Conservation (phyloP, 1,140 invertebrate species). For the Agrypnia vestita region DNA sequence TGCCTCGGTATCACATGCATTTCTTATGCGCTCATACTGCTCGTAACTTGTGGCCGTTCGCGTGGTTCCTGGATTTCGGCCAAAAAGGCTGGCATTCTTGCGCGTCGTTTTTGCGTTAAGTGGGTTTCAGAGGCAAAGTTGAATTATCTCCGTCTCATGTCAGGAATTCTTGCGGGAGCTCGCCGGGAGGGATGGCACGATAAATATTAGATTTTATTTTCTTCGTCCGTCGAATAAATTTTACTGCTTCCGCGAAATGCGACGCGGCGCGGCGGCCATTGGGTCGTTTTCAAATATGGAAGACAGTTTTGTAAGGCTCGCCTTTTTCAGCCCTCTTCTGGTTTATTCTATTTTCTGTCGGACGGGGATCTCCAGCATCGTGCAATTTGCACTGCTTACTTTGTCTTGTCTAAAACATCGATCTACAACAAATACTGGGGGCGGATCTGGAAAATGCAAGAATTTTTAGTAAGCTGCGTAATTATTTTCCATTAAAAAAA, state of each 20-base stretch:
- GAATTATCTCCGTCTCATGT: constrained; percentile 8
- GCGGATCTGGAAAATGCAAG: too few species aligned
- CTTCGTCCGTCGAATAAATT: constrained; percentile 10
- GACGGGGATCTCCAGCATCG: too few species aligned
- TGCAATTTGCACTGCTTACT: too few species aligned
- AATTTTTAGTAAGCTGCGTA: too few species aligned
- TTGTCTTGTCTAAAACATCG: too few species aligned
- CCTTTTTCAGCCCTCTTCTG: too few species aligned
- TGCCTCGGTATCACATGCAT: background rate
- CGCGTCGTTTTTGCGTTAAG: constrained; percentile 7
- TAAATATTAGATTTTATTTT: constrained; percentile 37
- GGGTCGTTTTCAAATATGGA: too few species aligned
- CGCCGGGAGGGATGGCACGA: background rate
- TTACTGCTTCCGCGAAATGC: constrained; percentile 11
- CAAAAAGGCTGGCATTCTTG: constrained; percentile 19
- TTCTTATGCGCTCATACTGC: background rate
- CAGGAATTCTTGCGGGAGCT: background rate
- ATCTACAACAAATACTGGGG: too few species aligned
- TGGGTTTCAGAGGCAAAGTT: constrained; percentile 13
- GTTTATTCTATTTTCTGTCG: too few species aligned
- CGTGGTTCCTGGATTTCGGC: background rate
- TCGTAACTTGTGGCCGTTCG: background rate
- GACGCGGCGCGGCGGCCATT: background rate
- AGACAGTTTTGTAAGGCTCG: too few species aligned
- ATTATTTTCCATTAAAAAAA: too few species aligned